Evolutionary conservation across 2,888 invertebrate genomes (phyloP), one percentile per base, ranked within the genome.

Genomic region (Tigriopus californicus): DNA sequence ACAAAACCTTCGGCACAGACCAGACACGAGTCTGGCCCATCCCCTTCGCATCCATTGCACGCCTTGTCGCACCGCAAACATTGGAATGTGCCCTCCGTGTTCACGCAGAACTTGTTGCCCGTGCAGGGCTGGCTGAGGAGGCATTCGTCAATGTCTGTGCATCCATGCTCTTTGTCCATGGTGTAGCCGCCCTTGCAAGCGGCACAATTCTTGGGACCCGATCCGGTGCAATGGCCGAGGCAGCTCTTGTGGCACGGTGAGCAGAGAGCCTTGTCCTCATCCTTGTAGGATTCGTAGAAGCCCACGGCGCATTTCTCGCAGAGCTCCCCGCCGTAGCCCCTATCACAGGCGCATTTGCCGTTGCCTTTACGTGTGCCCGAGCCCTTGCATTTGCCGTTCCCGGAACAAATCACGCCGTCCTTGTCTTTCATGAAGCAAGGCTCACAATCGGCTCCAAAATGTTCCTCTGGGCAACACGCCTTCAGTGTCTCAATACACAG

Each of bases 351-450:
- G 68, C 97, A 97, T 62, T 82, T 80, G 0, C 95, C 97, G 67
- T 83, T 89, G 0, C 97, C 97, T 70, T 87, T 87, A 48, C 94
- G 76, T 0, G 91, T 92, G 0, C 95, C 95, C 62, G 82, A 81
- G 0, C 77, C 77, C 68, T 79, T 77, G 69, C 84, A 85, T 69
- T 80, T 82, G 1, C 94, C 92, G 73, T 84, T 85, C 1, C 81
- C 83, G 64, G 72, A 80, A 69, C 97, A 97, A 58, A 89, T 73
- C 60, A 78, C 78, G 49, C 78, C 76, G 41, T 80, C 81, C 65
- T 77, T 79, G 1, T 88, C 88, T 5, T 15, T 15, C 24, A 40
- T 46, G 0, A 76, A 75, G 69, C 95, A 97, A 0, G 83, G 80
- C 13, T 72, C 71, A 68, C 97, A 97, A 8, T 82, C 75, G 41